Evolutionary conservation across 2,888 invertebrate species (phyloP), one percentile per base, ranked within the genome.

Genomic region (Ctenicera cuprea): DNA sequence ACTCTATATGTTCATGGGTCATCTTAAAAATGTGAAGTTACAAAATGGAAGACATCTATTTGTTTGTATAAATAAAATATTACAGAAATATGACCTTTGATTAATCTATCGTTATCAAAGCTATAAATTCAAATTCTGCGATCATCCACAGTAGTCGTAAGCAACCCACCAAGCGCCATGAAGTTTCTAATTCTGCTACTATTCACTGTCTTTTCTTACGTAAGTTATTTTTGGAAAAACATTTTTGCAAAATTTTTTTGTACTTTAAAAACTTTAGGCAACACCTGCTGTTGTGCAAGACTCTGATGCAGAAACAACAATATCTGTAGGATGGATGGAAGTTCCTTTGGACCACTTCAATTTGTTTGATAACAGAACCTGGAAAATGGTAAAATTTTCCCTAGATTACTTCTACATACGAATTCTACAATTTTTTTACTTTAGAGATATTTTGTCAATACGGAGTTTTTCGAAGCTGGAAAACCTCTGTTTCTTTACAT

Each of bases 401-500:
- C 5, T 3, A 26, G 5, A 5, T 3, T 26, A 2, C 83, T 41
- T 41, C n/a, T 14, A 41, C 3, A 3, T 14, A 18, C 9, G n/a
- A 45, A 45, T 16, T 45, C 16, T 18, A 7, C 12, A 45, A 45
- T 45, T 16, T 45, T 45, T 1, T 14, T 12, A 59, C 9, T 68
- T 65, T 70, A 14, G 66, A 54, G 54, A 57, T 67, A 67, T 20
- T 11, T 57, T 3, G 20, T 41, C 14, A 54, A 41, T 41, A 20
- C 57, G 0, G 14, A 48, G 1, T 14, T 43, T 20, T 68, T 20
- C 16, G 11, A 61, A 18, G 30, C 50, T 12, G 57, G 52, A 1
- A 90, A 88, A 0, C 92, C 93, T 0, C 87, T 93, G 9, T 89
- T 93, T 38, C 90, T 93, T 64, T 88, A 89, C 83, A 87, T 96